These are phyloP conservation scores for Malurus alboscapulatus DNA, from an alignment of 2,113 vertebrate genomes.

Conservation along the genomic window DNA sequence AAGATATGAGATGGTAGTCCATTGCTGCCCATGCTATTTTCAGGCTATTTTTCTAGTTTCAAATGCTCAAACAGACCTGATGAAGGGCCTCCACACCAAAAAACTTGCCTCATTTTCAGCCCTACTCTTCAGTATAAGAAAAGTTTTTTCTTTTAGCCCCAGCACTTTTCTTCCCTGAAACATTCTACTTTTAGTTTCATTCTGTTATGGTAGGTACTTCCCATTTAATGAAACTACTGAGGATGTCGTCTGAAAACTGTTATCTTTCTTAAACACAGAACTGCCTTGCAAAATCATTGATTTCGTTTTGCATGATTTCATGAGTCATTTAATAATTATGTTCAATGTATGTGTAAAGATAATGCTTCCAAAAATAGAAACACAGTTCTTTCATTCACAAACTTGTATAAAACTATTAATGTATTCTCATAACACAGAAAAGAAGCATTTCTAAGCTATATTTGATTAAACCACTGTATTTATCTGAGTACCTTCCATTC, in stretches of 20 bases:
- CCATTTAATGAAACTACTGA: background rate
- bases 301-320: background rate
- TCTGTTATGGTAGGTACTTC: background rate
- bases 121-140: background rate
- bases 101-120: background rate
- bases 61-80: background rate
- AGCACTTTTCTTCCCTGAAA: background rate
- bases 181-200: background rate
- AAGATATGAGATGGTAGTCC: background rate
- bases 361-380: constrained; percentile 4
- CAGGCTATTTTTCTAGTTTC: background rate
- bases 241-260: background rate
- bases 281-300: background rate
- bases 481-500: background rate
- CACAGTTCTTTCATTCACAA: background rate
- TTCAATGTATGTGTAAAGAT: background rate
- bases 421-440: background rate
- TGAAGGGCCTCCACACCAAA: background rate
- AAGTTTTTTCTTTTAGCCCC: background rate
- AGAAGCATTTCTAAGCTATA: background rate
- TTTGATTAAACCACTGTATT: constrained; percentile 18
- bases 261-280: background rate
- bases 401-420: background rate
- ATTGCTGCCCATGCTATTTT: background rate
- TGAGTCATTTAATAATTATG: constrained; percentile 9